A percentile compares a stretch with the other conserved stretches of the same genome.
Evolutionary conservation across 1,140 invertebrate genomes (phyloP).

Genomic region (Drosophila neocordata): DNA sequence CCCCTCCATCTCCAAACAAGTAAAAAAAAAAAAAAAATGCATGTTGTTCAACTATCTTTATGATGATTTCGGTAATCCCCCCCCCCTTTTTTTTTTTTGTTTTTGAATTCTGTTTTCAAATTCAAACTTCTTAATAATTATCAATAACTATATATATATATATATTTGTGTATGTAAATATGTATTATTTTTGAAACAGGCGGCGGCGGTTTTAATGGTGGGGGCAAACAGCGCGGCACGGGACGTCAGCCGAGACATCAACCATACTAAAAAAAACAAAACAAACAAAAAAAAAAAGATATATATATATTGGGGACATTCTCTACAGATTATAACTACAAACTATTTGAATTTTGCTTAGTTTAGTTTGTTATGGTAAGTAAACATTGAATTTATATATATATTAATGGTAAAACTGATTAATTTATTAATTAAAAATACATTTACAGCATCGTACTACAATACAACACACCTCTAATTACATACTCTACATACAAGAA

Average conservation of each 20-base stretch:
- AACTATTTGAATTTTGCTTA: conserved; percentile 81
- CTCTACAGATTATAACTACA: conserved; percentile 73
- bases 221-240: conserved; percentile 81
- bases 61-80: background rate
- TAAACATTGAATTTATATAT: background rate
- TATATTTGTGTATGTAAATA: conserved; percentile 21
- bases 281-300: background rate
- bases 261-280: conserved; percentile 69
- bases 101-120: conserved; percentile 10
- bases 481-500: conserved; percentile 33
- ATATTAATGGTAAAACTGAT: background rate
- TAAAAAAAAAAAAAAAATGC: conserved; percentile 22
- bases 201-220: conserved; percentile 80
- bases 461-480: conserved; percentile 45
- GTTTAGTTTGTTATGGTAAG: conserved; percentile 82
- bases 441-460: conserved; percentile 46
- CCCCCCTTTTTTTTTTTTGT: background rate
- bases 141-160: background rate
- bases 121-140: background rate
- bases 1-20: background rate
- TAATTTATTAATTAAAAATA: background rate
- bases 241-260: conserved; percentile 83
- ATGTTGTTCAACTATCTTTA: conserved; percentile 22
- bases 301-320: conserved; percentile 31
- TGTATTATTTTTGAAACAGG: conserved; percentile 37